Percentiles rank a stretch among this genome's conserved stretches.
Evolutionary conservation across 2,888 invertebrate species (phyloP).

Genomic region (Tinea pellionella): DNA sequence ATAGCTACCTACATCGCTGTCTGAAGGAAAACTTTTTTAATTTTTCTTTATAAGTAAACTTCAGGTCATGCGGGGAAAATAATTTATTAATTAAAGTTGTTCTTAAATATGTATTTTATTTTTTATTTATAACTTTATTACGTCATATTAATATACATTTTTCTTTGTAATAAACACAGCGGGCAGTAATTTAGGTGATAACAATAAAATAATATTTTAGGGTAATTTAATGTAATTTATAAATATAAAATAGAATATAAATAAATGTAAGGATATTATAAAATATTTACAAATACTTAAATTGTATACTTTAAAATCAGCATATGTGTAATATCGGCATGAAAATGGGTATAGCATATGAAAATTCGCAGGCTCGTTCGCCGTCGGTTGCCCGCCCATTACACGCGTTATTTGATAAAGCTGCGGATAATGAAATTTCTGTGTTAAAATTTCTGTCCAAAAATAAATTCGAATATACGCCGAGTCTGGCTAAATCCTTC

Average conservation of each 20-base stretch:
- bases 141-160: no score
- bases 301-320: background rate
- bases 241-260: no score
- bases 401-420: constrained; percentile 53
- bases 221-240: no score
- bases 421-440: constrained; percentile 49
- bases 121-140: no score
- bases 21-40: background rate
- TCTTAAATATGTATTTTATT: no score
- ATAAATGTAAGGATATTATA: no score
- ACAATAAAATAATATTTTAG: no score
- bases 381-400: constrained; percentile 25
- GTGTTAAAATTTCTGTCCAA: constrained; percentile 21
- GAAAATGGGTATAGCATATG: background rate
- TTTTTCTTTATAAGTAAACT: background rate
- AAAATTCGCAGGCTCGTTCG: constrained; percentile 2
- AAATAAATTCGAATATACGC: constrained; percentile 11
- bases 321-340: background rate
- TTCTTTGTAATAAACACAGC: no score
- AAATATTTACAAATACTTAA: background rate
- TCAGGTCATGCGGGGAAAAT: background rate
- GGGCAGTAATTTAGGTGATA: no score
- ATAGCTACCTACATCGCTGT: background rate
- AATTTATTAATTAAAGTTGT: background rate
- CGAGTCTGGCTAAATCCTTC: background rate